Evolutionary conservation across 2,113 vertebrate genomes (phyloP).

Genomic region (Chrysochloris asiatica): DNA sequence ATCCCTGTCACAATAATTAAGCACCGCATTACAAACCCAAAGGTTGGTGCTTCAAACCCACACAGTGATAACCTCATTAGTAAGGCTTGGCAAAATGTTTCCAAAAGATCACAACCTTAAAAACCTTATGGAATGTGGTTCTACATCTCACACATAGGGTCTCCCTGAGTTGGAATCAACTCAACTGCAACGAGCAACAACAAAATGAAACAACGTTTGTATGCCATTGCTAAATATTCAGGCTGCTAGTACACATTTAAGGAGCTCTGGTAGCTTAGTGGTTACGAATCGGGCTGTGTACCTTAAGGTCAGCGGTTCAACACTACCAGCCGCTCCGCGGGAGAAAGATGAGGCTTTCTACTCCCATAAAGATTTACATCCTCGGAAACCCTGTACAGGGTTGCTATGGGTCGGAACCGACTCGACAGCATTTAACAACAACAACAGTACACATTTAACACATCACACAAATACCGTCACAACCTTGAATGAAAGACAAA

Average conservation of each 20-base stretch:
- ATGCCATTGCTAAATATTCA: not conserved
- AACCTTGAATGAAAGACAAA: not conserved
- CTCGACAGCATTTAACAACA: no score
- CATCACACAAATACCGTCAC: not conserved
- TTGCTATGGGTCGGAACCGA: no score
- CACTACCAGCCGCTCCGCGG: no score
- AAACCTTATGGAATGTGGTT: not conserved
- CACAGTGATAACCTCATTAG: no score
- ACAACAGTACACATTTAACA: not conserved
- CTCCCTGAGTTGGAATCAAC: not conserved
- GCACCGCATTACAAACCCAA: not conserved
- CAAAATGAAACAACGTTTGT: not conserved
- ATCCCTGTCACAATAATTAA: not conserved
- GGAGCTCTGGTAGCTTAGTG: no score
- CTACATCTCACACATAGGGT: not conserved
- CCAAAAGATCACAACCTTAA: no score
- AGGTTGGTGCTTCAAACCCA: not conserved
- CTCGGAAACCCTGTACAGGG: no score
- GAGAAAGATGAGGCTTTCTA: no score
- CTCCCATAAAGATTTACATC: no score
- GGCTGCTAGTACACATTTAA: not conserved
- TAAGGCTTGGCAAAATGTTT: no score
- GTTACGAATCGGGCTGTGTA: no score
- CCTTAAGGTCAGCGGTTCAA: no score
- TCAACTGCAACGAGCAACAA: not conserved